phyloP scores from a whole-genome alignment of 92 coral and sea anemone genomes.

The Parazoanthus darwini region DNA sequence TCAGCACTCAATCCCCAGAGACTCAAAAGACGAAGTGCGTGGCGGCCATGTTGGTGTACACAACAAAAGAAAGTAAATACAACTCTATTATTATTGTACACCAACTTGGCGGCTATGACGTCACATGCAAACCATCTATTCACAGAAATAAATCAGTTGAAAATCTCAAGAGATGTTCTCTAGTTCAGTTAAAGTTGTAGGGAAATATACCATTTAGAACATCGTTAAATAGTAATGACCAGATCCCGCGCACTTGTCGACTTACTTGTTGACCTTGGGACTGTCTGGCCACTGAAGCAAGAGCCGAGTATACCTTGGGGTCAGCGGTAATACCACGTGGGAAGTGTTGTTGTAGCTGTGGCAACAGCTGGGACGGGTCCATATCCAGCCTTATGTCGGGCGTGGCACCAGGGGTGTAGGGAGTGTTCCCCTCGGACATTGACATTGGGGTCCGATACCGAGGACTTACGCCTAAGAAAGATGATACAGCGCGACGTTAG shows the following conservation, averaged over 20 bases:
- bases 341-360: conserved; percentile 88
- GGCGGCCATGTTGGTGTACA: no score
- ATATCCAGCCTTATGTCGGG: conserved; percentile 78
- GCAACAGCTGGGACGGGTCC: conserved; percentile 88
- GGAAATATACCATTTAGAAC: background rate
- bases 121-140: no score
- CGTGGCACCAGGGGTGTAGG: conserved; percentile 96
- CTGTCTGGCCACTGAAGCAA: conserved; percentile 74
- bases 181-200: no score
- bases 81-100: no score
- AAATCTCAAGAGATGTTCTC: no score
- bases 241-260: background rate
- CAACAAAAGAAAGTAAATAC: no score
- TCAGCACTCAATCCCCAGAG: no score
- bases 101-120: no score
- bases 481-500: background rate
- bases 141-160: no score
- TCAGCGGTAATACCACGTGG: conserved; percentile 80
- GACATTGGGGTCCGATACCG: conserved; percentile 77
- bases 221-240: background rate
- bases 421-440: conserved; percentile 93
- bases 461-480: conserved; percentile 76
- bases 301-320: conserved; percentile 78
- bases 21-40: no score
- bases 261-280: conserved; percentile 57